phyloP scores from a whole-genome alignment of 2,888 invertebrate genomes.

The Platycheirus rosarum region DNA sequence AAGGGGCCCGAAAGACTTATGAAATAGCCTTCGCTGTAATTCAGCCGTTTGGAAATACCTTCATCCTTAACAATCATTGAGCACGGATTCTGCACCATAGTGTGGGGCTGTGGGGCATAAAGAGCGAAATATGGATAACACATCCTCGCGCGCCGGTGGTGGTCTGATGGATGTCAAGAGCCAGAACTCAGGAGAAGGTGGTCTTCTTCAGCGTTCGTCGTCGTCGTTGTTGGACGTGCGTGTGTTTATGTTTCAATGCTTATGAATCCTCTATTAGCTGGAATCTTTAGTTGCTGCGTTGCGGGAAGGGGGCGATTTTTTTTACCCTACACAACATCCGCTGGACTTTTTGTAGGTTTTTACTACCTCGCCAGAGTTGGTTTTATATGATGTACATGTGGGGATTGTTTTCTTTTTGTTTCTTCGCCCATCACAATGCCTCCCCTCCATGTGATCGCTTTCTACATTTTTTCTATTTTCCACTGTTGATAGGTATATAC shows the following conservation, averaged over 20 bases:
- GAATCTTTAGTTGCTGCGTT: conserved; percentile 63
- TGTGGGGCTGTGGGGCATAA: conserved; percentile 21
- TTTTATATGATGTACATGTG: conserved; percentile 29
- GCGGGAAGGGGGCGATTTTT: conserved; percentile 15
- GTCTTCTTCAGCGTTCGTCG: conserved; percentile 11
- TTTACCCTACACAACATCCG: conserved; percentile 41
- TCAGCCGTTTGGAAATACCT: conserved; percentile 13
- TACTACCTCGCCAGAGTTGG: conserved; percentile 33
- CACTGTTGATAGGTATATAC: conserved; percentile 60
- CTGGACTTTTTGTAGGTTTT: conserved; percentile 65
- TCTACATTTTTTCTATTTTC: conserved; percentile 42
- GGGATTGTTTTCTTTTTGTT: conserved; percentile 44
- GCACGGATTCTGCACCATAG: conserved; percentile 64
- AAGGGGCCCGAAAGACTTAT: no score
- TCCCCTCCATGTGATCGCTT: conserved; percentile 36
- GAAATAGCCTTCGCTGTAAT: no score
- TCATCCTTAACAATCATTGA: conserved; percentile 56
- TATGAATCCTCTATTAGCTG: conserved; percentile 64
- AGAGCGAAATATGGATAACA: conserved; percentile 61
- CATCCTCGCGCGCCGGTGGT: conserved; percentile 65
- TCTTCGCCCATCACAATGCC: conserved; percentile 29
- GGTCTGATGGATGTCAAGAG: conserved; percentile 69
- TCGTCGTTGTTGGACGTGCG: conserved; percentile 6
- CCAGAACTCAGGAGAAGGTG: conserved; percentile 54
- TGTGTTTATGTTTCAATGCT: conserved; percentile 38